These are phyloP conservation scores for Thunnus maccoyii DNA, from an alignment of 2,113 vertebrate species.

Conservation along the genomic window DNA sequence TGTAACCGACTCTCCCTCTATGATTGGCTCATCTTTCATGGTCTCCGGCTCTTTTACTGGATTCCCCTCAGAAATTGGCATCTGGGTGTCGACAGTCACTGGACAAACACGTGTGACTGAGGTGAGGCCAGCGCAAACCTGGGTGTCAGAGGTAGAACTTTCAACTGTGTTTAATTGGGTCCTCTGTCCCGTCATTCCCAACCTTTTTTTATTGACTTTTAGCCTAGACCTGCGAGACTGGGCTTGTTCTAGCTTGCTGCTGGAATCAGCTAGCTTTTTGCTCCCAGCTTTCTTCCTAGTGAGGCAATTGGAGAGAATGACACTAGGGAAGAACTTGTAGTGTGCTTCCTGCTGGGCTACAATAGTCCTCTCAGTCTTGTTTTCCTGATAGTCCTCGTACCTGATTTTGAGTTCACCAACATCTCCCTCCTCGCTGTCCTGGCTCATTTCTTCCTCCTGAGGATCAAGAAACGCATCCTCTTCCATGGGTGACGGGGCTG, in stretches of 20 bases:
- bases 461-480: conserved; percentile 66
- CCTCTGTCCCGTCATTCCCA: conserved; percentile 77
- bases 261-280: conserved; percentile 79
- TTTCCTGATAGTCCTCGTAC: conserved; percentile 98
- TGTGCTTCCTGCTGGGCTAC: conserved; percentile 96
- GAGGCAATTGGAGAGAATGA: conserved; percentile 98
- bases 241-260: conserved; percentile 84
- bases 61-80: conserved; percentile 32
- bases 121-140: conserved; percentile 30
- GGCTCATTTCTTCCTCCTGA: conserved; percentile 73
- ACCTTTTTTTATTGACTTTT: conserved; percentile 90
- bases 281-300: conserved; percentile 87
- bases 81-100: conserved; percentile 49
- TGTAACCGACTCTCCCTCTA: neutral
- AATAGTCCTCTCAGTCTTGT: conserved; percentile 92
- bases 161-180: conserved; percentile 74
- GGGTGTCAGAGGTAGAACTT: conserved; percentile 57
- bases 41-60: conserved; percentile 1
- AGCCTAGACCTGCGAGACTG: conserved; percentile 88
- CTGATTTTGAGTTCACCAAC: conserved; percentile 96
- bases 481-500: conserved; percentile 64
- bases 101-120: conserved; percentile 38
- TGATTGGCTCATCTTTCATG: neutral
- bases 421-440: conserved; percentile 88
- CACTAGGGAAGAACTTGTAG: conserved; percentile 98